A percentile compares a stretch with the other conserved stretches of the same genome.
These are phyloP conservation scores for Bufotes viridis DNA, from an alignment of 2,797 vertebrate species.

Conservation along the genomic window DNA sequence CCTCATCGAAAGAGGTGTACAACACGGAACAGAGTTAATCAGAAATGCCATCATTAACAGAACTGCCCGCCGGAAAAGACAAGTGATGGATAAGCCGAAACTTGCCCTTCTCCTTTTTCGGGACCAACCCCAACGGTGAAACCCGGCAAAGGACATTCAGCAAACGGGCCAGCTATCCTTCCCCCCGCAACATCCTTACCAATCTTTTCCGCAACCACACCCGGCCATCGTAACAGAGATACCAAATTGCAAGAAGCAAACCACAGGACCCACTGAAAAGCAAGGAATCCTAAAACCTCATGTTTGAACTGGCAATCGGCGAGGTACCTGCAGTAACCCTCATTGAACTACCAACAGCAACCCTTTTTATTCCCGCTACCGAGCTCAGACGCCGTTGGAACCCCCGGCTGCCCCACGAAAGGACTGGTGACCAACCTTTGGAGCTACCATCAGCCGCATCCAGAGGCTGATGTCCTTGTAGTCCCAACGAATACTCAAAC, in stretches of 20 bases:
- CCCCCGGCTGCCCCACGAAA: not conserved
- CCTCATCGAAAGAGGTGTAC: too few species aligned
- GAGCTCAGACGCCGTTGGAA: accelerated
- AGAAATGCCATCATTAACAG: too few species aligned
- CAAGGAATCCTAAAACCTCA: not conserved
- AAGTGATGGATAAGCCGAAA: too few species aligned
- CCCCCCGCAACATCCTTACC: too few species aligned
- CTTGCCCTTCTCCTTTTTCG: too few species aligned
- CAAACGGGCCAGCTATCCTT: not conserved
- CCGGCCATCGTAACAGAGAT: too few species aligned
- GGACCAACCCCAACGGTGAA: too few species aligned
- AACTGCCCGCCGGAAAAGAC: too few species aligned
- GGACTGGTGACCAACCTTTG: not conserved
- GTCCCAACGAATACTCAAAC: not conserved
- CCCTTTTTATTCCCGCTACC: not conserved
- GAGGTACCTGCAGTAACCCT: not conserved
- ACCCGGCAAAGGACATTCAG: too few species aligned
- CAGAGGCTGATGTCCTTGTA: not conserved
- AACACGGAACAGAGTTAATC: too few species aligned
- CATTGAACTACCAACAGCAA: not conserved
- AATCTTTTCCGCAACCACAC: too few species aligned
- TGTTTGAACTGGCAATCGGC: not conserved
- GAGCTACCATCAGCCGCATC: not conserved
- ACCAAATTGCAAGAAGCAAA: not conserved
- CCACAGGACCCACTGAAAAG: not conserved